Evolutionary conservation across 30 jellyfish, hydroid and myxozoan genomes (phyloP), one percentile per base, ranked within the genome.

Genomic region (Nemopilema nomurai): DNA sequence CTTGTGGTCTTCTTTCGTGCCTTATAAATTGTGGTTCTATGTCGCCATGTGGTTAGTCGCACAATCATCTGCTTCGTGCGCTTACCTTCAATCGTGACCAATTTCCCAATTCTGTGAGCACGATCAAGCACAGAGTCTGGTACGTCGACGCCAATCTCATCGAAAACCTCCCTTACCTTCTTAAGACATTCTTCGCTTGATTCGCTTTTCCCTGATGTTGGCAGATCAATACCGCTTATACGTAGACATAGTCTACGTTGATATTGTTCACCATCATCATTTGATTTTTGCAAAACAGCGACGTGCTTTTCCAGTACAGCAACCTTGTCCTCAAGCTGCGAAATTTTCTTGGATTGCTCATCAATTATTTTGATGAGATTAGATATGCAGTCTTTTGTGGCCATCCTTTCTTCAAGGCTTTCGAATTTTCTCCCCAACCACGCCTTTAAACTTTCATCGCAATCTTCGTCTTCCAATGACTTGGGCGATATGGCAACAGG

Each of bases 181-280:
- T 79, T 28, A 17, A 79, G 80, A 41, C 79, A 79, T 41, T 79
- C 41, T 27, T 79, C 89, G 21, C 69, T 81, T 27, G 81, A 1
- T 79, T 79, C 89, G 31, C 31, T 9, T 4, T 27, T 67, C 13
- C 89, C 69, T 21, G 64, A 4, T 64, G 53, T 30, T 27, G 81
- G 82, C 49, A 67, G 0, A 25, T 66, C 82, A 27, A 80, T 65
- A 23, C 72, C 77, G 65, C 68, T 49, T 22, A 80, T 80, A 31
- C 90, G 90, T 18, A 80, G 90, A 67, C 87, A 80, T 25, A 80
- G 77, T 66, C 90, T 66, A 20, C 82, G 62, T 33, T 30, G 49
- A 69, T 80, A 80, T 50, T 80, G 90, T 29, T 80, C 90, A 23
- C 66, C 63, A 29, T 63, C 67, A 20, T 80, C 90, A 25, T 0